These are phyloP conservation scores for Drymonia ruficornis DNA, from an alignment of 2,888 invertebrate species.

Conservation along the genomic window DNA sequence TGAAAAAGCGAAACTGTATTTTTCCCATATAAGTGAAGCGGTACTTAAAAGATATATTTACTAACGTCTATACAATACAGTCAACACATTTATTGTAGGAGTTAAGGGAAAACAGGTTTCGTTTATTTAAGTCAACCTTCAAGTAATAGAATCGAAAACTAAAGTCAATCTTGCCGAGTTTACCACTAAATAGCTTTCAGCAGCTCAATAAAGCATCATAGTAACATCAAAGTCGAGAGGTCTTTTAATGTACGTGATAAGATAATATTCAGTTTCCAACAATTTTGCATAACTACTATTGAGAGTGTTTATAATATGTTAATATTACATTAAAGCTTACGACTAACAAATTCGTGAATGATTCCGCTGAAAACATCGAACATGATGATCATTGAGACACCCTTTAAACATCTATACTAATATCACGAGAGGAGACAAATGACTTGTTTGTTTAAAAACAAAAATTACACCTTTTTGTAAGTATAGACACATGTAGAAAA, in stretches of 20 bases:
- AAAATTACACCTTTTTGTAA: slow-evolving; percentile 31
- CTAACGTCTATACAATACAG: slow-evolving; percentile 13
- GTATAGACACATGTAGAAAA: slow-evolving; percentile 26
- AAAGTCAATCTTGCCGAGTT: slow-evolving; percentile 17
- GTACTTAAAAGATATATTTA: slow-evolving; percentile 10
- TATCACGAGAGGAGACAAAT: slow-evolving; percentile 70
- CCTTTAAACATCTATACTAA: slow-evolving; percentile 69
- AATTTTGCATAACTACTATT: slow-evolving; percentile 25
- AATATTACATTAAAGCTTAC: slow-evolving; percentile 69
- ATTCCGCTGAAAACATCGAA: slow-evolving; percentile 58
- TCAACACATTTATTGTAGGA: slow-evolving; percentile 10
- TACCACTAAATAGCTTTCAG: slow-evolving; percentile 18
- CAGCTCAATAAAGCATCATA: slow-evolving; percentile 51
- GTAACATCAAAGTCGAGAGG: slow-evolving; percentile 30
- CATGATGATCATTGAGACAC: slow-evolving; percentile 48
- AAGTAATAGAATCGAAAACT: slow-evolving; percentile 16
- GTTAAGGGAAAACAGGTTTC: slow-evolving; percentile 14
- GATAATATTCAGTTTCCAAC: slow-evolving; percentile 17
- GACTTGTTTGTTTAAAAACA: slow-evolving; percentile 52
- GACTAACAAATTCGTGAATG: slow-evolving; percentile 74
- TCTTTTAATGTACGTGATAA: slow-evolving; percentile 27
- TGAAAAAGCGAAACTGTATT: slow-evolving; percentile 18
- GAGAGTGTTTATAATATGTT: slow-evolving; percentile 25
- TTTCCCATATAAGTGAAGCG: slow-evolving; percentile 13
- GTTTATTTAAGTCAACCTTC: slow-evolving; percentile 16